Evolutionary conservation across 2,888 invertebrate genomes (phyloP), one percentile per base, ranked within the genome.

Genomic region (Philaethria dido): DNA sequence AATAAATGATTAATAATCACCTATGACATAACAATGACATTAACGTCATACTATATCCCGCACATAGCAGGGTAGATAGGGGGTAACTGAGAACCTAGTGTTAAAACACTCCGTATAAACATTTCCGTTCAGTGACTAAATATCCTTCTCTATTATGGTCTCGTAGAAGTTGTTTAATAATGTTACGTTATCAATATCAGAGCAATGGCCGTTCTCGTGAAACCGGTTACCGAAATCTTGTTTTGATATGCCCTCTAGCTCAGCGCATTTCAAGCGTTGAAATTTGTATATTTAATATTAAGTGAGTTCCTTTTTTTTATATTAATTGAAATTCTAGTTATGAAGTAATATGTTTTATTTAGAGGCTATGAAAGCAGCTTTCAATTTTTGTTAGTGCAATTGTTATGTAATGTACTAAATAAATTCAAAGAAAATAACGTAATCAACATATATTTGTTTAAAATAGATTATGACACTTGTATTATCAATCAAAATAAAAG

Each of bases 171-270:
- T 61, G 44, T 63, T 48, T 25, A 47, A 36, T 47, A 57, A 16
- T n/a, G 42, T 42, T 48, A 59, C 66, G 63, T 67, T 72, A 73
- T 71, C 72, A 72, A 57, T 69, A 70, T 61, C 47, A 68, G 66
- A 69, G 68, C 72, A 71, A 75, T 70, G 73, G 44, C 67, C 64
- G 59, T 61, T 52, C 67, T 42, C 36, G 47, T 62, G 47, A 20
- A 73, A 75, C 75, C 73, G 72, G 74, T 74, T 72, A 25, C 67
- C 71, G 64, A 74, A 64, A 71, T 70, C 70, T 66, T 59, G 69
- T 69, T 69, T 64, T 14, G 29, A 64, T 61, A 63, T 44, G 50
- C 29, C 50, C 20, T 64, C 57, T 55, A 39, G 42, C 62, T 45
- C 42, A 36, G 36, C 18, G 16, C 22, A 20, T n/a, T 47, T 33